These are phyloP conservation scores for Echinometra lucunter DNA, from an alignment of 53 echinoderm and acorn worm genomes.

Conservation along the genomic window DNA sequence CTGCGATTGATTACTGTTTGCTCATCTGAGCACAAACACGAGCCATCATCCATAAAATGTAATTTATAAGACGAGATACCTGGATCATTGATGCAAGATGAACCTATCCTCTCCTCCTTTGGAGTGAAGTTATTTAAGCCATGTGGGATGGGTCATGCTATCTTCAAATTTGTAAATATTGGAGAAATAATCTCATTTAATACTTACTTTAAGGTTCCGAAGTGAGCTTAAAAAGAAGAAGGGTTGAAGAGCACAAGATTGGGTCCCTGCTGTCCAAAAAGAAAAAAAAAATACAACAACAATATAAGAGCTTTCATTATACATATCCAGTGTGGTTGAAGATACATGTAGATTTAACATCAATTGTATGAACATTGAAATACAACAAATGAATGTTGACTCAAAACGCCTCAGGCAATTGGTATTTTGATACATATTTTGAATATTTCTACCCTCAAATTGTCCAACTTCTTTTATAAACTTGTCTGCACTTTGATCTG, in stretches of 20 bases:
- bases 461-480: too few species aligned
- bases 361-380: too few species aligned
- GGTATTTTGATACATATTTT: too few species aligned
- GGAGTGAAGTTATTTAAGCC: slow-evolving; percentile 1
- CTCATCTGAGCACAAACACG: slow-evolving; percentile 61
- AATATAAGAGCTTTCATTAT: too few species aligned
- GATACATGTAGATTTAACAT: too few species aligned
- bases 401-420: neutral
- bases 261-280: too few species aligned
- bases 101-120: neutral
- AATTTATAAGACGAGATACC: slow-evolving; percentile 33
- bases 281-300: neutral
- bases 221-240: neutral
- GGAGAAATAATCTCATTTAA: neutral
- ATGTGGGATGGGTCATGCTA: neutral
- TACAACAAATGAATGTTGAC: too few species aligned
- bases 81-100: slow-evolving; percentile 34
- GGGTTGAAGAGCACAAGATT: neutral
- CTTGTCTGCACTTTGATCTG: too few species aligned
- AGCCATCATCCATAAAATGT: slow-evolving; percentile 56
- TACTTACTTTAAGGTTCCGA: neutral
- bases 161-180: slow-evolving; percentile 25
- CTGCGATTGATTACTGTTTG: slow-evolving; percentile 56
- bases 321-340: too few species aligned
- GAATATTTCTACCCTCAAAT: neutral